Conservation (phyloP, 2,888 invertebrate genomes). For the Pristionchus maxplancki region DNA sequence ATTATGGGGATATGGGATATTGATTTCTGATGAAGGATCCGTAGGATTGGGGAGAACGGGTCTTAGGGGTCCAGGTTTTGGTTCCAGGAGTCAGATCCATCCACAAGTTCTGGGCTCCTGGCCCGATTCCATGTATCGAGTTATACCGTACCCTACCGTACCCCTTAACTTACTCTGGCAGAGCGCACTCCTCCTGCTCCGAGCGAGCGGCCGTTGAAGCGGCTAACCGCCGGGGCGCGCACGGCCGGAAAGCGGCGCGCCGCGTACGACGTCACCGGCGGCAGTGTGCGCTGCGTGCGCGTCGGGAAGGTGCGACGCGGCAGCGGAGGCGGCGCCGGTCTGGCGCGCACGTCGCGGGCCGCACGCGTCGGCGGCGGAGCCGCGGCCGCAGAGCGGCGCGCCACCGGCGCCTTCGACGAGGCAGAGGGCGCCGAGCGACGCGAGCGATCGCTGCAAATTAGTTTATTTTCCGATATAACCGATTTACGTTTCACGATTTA, state of each 20-base stretch:
- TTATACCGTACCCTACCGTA: background rate
- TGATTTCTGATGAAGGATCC: too few species aligned
- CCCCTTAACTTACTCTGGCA: background rate
- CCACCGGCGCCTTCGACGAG: background rate
- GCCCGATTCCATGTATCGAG: background rate
- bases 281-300: background rate
- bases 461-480: too few species aligned
- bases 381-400: background rate
- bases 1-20: background rate
- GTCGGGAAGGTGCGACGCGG: background rate
- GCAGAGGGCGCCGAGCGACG: background rate
- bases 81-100: background rate
- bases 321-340: background rate
- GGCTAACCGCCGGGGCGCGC: background rate
- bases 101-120: background rate
- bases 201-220: background rate
- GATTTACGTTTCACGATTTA: background rate
- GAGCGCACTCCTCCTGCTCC: background rate
- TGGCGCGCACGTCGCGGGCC: background rate
- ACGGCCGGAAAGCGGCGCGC: background rate
- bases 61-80: background rate
- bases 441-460: slow-evolving; percentile 8
- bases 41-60: background rate
- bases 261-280: background rate
- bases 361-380: background rate